Conservation (phyloP, 2,113 vertebrate genomes). For the Hypanus sabinus region DNA sequence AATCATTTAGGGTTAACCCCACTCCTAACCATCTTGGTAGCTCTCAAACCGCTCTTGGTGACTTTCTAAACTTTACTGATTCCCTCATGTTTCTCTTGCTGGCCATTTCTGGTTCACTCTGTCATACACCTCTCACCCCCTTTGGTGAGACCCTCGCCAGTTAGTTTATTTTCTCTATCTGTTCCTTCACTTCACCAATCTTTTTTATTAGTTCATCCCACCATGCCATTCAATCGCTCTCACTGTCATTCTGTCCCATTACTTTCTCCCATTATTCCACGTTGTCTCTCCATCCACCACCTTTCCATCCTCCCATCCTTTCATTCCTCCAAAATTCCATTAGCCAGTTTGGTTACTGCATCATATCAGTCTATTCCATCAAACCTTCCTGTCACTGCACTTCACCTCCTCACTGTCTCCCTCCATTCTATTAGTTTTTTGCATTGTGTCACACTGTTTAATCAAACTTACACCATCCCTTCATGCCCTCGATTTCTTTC, state of each 20-base stretch:
- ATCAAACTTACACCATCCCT: too few relatives aligned
- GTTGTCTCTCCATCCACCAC: neutral
- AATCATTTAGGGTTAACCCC: neutral
- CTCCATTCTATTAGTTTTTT: neutral
- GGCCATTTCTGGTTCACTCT: neutral
- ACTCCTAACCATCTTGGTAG: neutral
- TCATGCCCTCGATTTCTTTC: too few relatives aligned
- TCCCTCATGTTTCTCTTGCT: neutral
- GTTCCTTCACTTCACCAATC: too few relatives aligned
- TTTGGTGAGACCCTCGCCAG: too few relatives aligned
- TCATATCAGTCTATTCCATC: neutral
- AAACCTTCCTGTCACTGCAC: too few relatives aligned
- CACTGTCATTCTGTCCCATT: too few relatives aligned
- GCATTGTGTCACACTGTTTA: too few relatives aligned
- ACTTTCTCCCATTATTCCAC: neutral
- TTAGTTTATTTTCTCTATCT: too few relatives aligned
- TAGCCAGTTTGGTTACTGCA: neutral
- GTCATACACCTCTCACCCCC: neutral
- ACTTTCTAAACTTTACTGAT: neutral
- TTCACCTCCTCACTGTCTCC: neutral
- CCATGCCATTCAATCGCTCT: too few relatives aligned
- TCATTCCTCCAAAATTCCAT: neutral
- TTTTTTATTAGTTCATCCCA: too few relatives aligned
- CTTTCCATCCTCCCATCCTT: too few relatives aligned
- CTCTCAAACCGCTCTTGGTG: neutral